Conservation (phyloP, 2,888 invertebrate genomes). For the Nasonia oneida region DNA sequence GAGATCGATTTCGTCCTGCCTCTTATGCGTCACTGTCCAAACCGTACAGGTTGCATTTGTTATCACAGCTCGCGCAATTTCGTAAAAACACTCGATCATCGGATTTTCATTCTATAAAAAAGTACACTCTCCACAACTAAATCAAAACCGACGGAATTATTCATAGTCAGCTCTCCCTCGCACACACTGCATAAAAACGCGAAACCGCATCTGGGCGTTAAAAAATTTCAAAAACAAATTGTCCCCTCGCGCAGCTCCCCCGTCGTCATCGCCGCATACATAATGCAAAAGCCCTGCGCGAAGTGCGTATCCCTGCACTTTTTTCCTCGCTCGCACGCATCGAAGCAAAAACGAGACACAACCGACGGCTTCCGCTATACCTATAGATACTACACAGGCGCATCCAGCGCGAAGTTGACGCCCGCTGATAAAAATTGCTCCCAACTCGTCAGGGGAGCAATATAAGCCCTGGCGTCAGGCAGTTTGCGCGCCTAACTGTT, state of each 20-base stretch:
- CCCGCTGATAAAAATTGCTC: slow-evolving; percentile 52
- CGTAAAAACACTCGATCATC: neutral
- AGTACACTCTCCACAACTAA: neutral
- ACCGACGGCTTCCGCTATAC: neutral
- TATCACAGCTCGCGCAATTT: neutral
- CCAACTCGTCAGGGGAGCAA: slow-evolving; percentile 54
- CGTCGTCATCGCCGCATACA: no score
- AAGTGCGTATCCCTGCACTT: no score
- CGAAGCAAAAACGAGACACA: neutral
- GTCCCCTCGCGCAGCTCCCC: no score
- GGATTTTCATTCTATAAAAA: neutral
- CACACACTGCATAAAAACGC: neutral
- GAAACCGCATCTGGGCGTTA: no score
- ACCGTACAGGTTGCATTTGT: neutral
- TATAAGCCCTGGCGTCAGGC: slow-evolving; percentile 41
- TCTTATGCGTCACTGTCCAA: slow-evolving; percentile 39
- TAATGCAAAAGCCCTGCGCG: no score
- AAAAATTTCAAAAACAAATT: no score
- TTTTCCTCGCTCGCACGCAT: no score
- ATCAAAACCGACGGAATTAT: neutral
- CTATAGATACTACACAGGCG: neutral
- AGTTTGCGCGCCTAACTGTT: slow-evolving; percentile 45
- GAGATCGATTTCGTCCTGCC: slow-evolving; percentile 31
- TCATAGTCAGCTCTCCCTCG: neutral
- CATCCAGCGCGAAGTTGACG: neutral